Evolutionary conservation across 2,888 invertebrate genomes (phyloP).

Genomic region (Nematopogon swammerdamellus): DNA sequence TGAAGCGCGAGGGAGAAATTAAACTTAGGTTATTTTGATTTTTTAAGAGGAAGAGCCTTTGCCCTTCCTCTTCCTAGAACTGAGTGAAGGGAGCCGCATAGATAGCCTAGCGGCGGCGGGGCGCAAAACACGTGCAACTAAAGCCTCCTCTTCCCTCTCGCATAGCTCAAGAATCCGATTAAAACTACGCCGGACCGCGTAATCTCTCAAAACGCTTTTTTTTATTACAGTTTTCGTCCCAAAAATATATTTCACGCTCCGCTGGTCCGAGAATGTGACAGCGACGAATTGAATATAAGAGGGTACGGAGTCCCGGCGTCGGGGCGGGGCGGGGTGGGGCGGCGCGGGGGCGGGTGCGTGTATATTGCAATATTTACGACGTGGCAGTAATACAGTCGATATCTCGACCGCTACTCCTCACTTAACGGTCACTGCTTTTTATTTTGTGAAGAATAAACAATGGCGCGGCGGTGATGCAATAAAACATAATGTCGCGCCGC

Average conservation of each 20-base stretch:
- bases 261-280: slow-evolving; percentile 53
- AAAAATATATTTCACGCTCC: slow-evolving; percentile 57
- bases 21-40: no score
- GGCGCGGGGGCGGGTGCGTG: not conserved
- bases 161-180: no score
- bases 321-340: slow-evolving; percentile 7
- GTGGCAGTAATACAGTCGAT: slow-evolving; percentile 26
- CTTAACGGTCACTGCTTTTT: slow-evolving; percentile 42
- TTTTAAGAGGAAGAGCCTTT: no score
- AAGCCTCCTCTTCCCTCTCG: not conserved
- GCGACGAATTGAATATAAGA: slow-evolving; percentile 36
- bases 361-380: slow-evolving; percentile 30
- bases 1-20: no score
- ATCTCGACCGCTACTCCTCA: slow-evolving; percentile 29
- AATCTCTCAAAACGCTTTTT: slow-evolving; percentile 18
- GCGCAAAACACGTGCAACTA: no score
- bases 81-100: no score
- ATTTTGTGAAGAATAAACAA: slow-evolving; percentile 22
- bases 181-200: no score
- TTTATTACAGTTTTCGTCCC: slow-evolving; percentile 46
- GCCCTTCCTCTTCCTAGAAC: no score
- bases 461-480: slow-evolving; percentile 8
- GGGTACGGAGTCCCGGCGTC: slow-evolving; percentile 18
- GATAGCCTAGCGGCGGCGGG: no score
- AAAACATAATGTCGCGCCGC: slow-evolving; percentile 7